Evolutionary conservation across 2,113 vertebrate species (phyloP), one percentile per base, ranked within the genome.

Genomic region (Urocolius indicus): DNA sequence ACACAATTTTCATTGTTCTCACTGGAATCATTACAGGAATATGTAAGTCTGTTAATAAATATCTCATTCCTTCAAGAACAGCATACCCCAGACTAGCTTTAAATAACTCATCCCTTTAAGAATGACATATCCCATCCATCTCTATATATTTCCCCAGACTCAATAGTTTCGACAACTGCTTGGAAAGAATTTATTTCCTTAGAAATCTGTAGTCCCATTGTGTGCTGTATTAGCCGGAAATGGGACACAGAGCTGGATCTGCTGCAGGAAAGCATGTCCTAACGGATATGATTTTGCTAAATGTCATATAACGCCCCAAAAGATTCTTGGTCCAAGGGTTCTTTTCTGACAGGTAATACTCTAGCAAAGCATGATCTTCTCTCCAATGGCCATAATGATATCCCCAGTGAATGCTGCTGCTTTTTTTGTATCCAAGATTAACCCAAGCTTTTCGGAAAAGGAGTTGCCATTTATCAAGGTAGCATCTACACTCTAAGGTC

Each of bases 181-280:
- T 94, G 89, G 94, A 92, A 96, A 94, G 72, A 87, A 96, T 96
- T 96, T 97, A 95, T 93, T 95, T 96, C 91, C 77, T 95, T 83
- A 75, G 81, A 95, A 97, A 97, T 93, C 91, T 95, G 94, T 89
- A 84, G 84, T 96, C 95, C 95, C 96, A 79, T 7, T 95, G 95
- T 79, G 92, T 71, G 82, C 73, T 95, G 78, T 54, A 29, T 94
- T 59, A 91, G 66, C 78, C 66, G 66, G 95, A 97, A 96, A 96
- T 32, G 79, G 93, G 90, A 94, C 61, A 73, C 0, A 32, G 83
- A 90, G 71, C 87, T 95, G 85, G 87, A 94, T 89, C 84, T 77
- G 87, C 78, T 93, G 90, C 92, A 96, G 78, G 95, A 95, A 94
- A 96, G 49, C 72, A 48, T 96, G 86, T 93, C 93, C 77, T 80